A percentile compares a stretch with the other conserved stretches of the same genome.
These are phyloP conservation scores for Odontesthes bonariensis DNA, from an alignment of 2,113 vertebrate genomes.

Conservation along the genomic window DNA sequence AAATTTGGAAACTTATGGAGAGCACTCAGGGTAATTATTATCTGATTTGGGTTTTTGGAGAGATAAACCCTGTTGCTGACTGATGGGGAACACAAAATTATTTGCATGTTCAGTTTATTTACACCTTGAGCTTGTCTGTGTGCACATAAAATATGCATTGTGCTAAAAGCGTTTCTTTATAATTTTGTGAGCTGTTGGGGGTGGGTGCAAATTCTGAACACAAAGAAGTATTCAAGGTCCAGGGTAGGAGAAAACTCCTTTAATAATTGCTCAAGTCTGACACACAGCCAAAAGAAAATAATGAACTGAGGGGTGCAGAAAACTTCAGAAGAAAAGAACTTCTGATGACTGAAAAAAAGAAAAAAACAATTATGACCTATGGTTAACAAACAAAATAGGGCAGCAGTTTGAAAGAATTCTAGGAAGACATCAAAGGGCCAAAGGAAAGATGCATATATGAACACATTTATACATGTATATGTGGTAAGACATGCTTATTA, in stretches of 20 bases:
- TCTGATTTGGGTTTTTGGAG: slow-evolving; percentile 56
- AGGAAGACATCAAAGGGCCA: slow-evolving; percentile 11
- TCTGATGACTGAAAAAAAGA: neutral
- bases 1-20: slow-evolving; percentile 48
- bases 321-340: neutral
- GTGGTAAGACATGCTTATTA: too few species aligned
- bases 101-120: slow-evolving; percentile 54
- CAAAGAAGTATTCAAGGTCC: slow-evolving; percentile 40
- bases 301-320: too few species aligned
- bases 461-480: neutral
- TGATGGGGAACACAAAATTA: slow-evolving; percentile 61
- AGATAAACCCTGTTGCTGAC: slow-evolving; percentile 68
- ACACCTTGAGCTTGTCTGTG: slow-evolving; percentile 40
- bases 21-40: slow-evolving; percentile 63
- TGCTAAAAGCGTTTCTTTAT: slow-evolving; percentile 42
- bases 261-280: slow-evolving; percentile 19
- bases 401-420: neutral
- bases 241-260: slow-evolving; percentile 15
- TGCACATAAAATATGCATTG: slow-evolving; percentile 56
- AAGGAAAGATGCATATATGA: neutral
- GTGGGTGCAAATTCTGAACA: slow-evolving; percentile 27
- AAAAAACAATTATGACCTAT: too few species aligned
- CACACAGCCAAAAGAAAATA: slow-evolving; percentile 15
- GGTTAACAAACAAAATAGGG: neutral
- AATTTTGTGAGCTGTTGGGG: slow-evolving; percentile 34